Evolutionary conservation across 2,113 vertebrate genomes (phyloP).

Genomic region (Cyanoliseus patagonus): DNA sequence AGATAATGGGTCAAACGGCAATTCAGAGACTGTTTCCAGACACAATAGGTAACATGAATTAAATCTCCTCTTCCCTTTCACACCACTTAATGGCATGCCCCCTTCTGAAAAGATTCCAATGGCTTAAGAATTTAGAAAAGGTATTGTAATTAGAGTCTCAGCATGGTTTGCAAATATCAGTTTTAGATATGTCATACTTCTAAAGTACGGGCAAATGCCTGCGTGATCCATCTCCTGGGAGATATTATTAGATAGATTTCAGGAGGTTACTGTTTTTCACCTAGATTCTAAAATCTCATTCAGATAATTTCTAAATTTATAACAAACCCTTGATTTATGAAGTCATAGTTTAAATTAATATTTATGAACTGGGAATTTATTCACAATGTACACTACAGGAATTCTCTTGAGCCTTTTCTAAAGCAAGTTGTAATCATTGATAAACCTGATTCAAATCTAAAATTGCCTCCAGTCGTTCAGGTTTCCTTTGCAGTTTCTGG

Average conservation of each 20-base stretch:
- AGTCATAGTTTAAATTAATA: background rate
- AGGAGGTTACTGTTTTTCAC: background rate
- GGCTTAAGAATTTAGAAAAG: background rate
- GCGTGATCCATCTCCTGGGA: background rate
- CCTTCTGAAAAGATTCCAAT: background rate
- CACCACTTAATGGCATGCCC: background rate
- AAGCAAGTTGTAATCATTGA: background rate
- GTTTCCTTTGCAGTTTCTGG: background rate
- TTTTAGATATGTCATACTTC: background rate
- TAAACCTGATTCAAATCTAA: background rate
- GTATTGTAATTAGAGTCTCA: background rate
- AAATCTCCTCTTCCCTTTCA: background rate
- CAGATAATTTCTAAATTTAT: background rate
- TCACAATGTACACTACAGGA: background rate
- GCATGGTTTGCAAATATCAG: background rate
- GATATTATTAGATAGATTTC: background rate
- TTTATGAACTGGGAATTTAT: background rate
- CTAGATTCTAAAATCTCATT: background rate
- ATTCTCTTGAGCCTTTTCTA: background rate
- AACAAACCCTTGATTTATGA: background rate
- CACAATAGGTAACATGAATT: background rate
- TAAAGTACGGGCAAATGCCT: background rate
- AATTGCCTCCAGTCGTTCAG: background rate
- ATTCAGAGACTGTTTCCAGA: background rate
- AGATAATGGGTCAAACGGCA: background rate